Conservation (phyloP, 2,888 invertebrate genomes). For the Pterostichus madidus region DNA sequence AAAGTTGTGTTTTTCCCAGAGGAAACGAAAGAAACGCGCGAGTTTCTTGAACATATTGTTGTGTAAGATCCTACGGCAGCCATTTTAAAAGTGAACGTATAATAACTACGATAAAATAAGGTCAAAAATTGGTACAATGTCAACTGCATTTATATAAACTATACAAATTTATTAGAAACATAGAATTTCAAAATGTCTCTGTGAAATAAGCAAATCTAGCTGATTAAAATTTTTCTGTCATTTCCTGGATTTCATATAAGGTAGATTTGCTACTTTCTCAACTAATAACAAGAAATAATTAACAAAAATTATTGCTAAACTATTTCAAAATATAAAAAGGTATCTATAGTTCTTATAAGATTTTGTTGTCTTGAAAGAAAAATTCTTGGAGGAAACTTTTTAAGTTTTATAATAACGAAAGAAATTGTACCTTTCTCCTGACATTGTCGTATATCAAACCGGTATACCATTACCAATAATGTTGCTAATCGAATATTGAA, state of each 20-base stretch:
- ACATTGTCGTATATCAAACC: neutral
- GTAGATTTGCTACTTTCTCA: neutral
- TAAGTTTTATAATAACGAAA: neutral
- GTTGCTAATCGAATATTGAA: neutral
- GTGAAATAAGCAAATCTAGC: neutral
- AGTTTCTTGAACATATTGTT: neutral
- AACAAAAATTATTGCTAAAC: neutral
- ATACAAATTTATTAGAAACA: neutral
- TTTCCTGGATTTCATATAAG: slow-evolving; percentile 5
- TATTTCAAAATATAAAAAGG: no score
- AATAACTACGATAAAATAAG: slow-evolving; percentile 53
- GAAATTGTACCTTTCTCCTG: slow-evolving; percentile 6
- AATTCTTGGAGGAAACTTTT: neutral
- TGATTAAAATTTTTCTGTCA: slow-evolving; percentile 3
- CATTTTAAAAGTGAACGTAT: slow-evolving; percentile 65
- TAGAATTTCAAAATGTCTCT: slow-evolving; percentile 25
- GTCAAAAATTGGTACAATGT: slow-evolving; percentile 65
- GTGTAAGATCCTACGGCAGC: slow-evolving; percentile 34
- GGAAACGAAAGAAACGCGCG: slow-evolving; percentile 2
- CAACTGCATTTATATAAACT: slow-evolving; percentile 41
- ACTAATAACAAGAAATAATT: neutral
- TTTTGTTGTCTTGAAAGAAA: neutral
- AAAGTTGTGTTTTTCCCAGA: neutral
- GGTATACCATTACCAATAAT: slow-evolving; percentile 6
- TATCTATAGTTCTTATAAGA: no score